Base-by-base conservation (phyloP, 1,140 invertebrate genomes). In the Drosophila teissieri region DNA sequence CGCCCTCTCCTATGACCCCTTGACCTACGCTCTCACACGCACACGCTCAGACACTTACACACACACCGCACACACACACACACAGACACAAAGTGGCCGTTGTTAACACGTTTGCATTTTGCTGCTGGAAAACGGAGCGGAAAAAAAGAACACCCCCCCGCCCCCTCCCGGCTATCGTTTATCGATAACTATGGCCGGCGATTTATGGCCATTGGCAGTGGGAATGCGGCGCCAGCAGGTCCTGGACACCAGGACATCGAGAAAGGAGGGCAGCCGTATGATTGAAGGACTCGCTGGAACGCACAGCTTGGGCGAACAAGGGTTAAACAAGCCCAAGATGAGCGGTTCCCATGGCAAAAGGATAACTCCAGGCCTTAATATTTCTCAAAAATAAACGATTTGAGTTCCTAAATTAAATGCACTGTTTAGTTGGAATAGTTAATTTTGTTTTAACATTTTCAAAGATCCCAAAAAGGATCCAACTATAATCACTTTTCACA, bases 101-200 rank as follows among this genome's bases (percentile, higher is more conserved):
- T 86, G 83, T 86, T 86, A 86, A 86, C 83, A 88, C 83, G 83
- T 88, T 88, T 77, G 83, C 83, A 88, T 88, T 88, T 89, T 83
- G 75, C 75, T 60, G 44, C 44, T 65, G 60, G 39, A 46, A 75
- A 58, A 11, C 31, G 49, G 11, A 2, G 31, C 15, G 31, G 31
- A 27, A n/a, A 36, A 62, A 37, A 53, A 53, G 65, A 31, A 54
- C 1, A 19, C 19, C 19, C 19, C 19, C 1, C 19, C 19, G 1
- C 1, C 58, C 46, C 37, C 37, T 54, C 37, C 39, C 31, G 78
- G 73, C 56, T 83, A 86, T 86, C 83, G 83, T 86, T 86, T 86
- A 86, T 86, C 83, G 83, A 86, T 88, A 86, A 79, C 83, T 79
- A 72, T 39, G 68, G 36, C 44, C 52, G 22, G 68, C 40, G 45